These are phyloP conservation scores for Tenthredo mesomela DNA, from an alignment of 2,888 invertebrate species.

Conservation along the genomic window DNA sequence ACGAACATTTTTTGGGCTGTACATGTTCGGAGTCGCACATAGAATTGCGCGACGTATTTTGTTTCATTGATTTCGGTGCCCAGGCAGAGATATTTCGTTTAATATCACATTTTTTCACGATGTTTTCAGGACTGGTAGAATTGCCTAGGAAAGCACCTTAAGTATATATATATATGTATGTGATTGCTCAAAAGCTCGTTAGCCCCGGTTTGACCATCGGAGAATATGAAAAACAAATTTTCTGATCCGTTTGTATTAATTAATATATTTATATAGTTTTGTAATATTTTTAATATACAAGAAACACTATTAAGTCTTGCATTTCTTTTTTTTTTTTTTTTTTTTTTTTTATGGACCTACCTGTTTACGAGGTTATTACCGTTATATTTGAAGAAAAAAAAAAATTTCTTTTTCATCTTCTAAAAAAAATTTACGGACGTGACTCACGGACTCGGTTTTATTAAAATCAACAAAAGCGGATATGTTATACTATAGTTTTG, in stretches of 20 bases:
- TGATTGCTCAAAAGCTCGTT: background rate
- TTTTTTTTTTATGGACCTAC: background rate
- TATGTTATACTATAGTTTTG: slow-evolving; percentile 39
- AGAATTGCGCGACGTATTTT: no score
- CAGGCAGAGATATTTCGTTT: no score
- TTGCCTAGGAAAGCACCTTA: no score
- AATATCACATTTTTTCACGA: no score
- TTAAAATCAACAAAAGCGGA: background rate
- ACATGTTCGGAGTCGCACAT: no score
- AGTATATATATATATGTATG: no score
- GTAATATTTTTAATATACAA: background rate
- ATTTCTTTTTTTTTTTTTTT: no score
- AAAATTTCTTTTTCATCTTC: background rate
- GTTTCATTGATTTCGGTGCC: no score
- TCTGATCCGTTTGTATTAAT: background rate
- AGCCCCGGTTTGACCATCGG: background rate
- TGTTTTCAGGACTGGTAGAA: no score
- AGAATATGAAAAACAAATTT: background rate
- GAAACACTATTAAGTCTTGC: background rate
- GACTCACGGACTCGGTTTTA: background rate
- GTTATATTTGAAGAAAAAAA: background rate
- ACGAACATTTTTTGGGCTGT: no score
- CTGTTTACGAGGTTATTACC: background rate
- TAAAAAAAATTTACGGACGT: background rate
- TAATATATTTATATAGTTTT: background rate